phyloP scores from a whole-genome alignment of 2,113 vertebrate species.

The Microtus montanus region DNA sequence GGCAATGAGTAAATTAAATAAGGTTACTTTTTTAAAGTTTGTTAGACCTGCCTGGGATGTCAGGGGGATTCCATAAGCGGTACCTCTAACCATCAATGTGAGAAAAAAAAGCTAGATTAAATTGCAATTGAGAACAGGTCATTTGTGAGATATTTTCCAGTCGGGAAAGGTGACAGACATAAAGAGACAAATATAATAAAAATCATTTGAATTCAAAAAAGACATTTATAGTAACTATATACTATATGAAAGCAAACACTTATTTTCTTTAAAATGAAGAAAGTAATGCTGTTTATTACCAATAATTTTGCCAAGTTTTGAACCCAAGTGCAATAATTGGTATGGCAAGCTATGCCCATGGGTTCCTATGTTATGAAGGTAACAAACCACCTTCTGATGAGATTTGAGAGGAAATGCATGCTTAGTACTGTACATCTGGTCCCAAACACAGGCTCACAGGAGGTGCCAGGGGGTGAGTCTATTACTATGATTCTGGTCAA shows the following conservation, averaged over 20 bases:
- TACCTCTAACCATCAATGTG: slow-evolving; percentile 5
- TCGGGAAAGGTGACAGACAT: neutral
- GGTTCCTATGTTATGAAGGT: neutral
- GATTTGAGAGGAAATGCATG: neutral
- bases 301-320: neutral
- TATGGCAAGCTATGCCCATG: neutral
- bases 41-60: neutral
- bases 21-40: neutral
- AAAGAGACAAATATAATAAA: neutral
- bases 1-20: neutral
- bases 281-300: neutral
- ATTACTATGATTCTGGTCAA: neutral
- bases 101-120: slow-evolving; percentile 34
- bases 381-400: neutral
- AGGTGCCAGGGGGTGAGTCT: neutral
- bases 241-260: neutral
- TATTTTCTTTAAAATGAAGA: slow-evolving; percentile 11
- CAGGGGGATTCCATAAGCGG: neutral
- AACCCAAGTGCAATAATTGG: neutral
- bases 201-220: neutral
- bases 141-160: neutral
- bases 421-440: neutral
- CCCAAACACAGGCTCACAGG: neutral
- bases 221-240: neutral
- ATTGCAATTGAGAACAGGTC: neutral